Percentiles rank a stretch among this genome's conserved stretches.
Conservation (phyloP, 2,888 invertebrate species). For the Colostygia pectinataria region DNA sequence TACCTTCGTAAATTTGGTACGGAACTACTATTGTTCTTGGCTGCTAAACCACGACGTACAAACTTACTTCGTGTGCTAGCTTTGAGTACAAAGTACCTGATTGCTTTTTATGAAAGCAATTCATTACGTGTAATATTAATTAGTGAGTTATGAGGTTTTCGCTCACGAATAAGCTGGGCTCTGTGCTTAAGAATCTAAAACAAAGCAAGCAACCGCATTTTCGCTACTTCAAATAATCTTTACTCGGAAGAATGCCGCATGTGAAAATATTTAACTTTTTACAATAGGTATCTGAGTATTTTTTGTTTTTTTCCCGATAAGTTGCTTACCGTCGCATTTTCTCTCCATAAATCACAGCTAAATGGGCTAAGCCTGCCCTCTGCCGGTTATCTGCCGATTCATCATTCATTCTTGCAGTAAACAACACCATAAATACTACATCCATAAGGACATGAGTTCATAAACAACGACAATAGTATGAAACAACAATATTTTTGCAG, state of each 20-base stretch:
- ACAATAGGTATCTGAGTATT: too few species aligned
- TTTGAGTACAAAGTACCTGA: constrained; percentile 28
- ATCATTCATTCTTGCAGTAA: constrained; percentile 19
- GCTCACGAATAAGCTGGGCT: too few species aligned
- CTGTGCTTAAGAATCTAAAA: too few species aligned
- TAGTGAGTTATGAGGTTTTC: constrained; percentile 10
- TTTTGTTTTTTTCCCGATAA: neutral
- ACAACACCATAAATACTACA: constrained; percentile 22
- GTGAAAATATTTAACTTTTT: too few species aligned
- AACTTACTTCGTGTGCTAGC: constrained; percentile 22
- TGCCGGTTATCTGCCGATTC: constrained; percentile 9
- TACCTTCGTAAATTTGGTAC: too few species aligned
- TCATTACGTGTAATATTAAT: constrained; percentile 24
- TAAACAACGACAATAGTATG: constrained; percentile 16
- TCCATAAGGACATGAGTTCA: constrained; percentile 8
- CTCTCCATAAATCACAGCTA: constrained; percentile 14
- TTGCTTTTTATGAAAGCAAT: constrained; percentile 28
- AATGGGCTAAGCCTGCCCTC: constrained; percentile 14
- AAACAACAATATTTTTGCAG: constrained; percentile 5
- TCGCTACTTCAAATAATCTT: too few species aligned
- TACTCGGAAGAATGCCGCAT: too few species aligned
- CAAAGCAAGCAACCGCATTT: too few species aligned
- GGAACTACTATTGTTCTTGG: neutral
- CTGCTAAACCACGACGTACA: constrained; percentile 8
- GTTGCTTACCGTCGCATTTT: constrained; percentile 8